Evolutionary conservation across 2,888 invertebrate genomes (phyloP).

Genomic region (Masnerella sp.): DNA sequence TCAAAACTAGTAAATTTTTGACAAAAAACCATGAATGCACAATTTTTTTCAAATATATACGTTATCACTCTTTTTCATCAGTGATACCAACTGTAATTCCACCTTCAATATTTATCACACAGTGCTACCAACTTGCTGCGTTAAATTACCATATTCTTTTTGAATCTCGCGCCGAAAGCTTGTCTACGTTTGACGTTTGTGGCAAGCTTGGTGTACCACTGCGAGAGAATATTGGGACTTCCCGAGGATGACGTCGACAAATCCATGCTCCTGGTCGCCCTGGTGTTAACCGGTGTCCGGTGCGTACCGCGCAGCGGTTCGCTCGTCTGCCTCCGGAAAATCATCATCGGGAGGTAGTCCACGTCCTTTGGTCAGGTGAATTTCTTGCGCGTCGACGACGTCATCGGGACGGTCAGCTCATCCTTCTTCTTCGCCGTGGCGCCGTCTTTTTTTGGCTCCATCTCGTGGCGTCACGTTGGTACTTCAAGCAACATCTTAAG

Average conservation of each 20-base stretch:
- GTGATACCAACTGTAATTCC: not conserved
- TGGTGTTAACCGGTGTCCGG: slow-evolving; percentile 63
- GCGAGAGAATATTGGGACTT: slow-evolving; percentile 69
- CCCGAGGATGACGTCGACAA: slow-evolving; percentile 52
- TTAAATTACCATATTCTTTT: slow-evolving; percentile 70
- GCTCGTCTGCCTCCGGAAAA: slow-evolving; percentile 72
- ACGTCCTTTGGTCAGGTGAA: slow-evolving; percentile 47
- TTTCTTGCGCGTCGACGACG: slow-evolving; percentile 43
- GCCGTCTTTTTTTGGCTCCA: slow-evolving; percentile 38
- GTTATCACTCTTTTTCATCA: too few relatives aligned
- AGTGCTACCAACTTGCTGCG: not conserved
- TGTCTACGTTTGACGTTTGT: slow-evolving; percentile 74
- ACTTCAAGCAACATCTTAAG: too few relatives aligned
- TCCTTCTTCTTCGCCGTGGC: slow-evolving; percentile 24
- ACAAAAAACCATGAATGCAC: too few relatives aligned
- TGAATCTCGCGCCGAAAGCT: slow-evolving; percentile 69
- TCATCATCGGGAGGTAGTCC: slow-evolving; percentile 64
- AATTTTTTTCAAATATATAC: too few relatives aligned
- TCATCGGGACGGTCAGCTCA: slow-evolving; percentile 30
- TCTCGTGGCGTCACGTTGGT: too few relatives aligned
- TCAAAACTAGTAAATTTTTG: too few relatives aligned
- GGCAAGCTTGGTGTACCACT: slow-evolving; percentile 74
- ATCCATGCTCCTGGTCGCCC: slow-evolving; percentile 62
- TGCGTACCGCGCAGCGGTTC: slow-evolving; percentile 67
- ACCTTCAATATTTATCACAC: not conserved